Evolutionary conservation across 2,888 invertebrate species (phyloP).

Genomic region (Rhagophthalmus giganteus): DNA sequence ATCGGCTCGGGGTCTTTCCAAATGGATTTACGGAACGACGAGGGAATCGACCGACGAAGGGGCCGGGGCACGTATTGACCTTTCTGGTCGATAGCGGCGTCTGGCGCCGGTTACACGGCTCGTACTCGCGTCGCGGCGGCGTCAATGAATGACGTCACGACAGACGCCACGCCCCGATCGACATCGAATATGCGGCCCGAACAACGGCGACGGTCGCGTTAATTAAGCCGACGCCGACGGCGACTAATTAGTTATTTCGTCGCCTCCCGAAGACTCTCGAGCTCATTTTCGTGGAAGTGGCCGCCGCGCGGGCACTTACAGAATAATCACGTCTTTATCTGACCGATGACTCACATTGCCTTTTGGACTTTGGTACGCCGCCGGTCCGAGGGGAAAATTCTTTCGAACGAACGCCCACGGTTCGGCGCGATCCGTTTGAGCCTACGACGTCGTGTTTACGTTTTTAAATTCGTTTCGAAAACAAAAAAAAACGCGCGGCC

Average conservation of each 20-base stretch:
- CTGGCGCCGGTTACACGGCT: slow-evolving; percentile 49
- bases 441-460: neutral
- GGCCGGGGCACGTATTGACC: slow-evolving; percentile 43
- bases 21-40: slow-evolving; percentile 15
- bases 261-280: slow-evolving; percentile 4
- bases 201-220: slow-evolving; percentile 26
- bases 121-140: slow-evolving; percentile 52
- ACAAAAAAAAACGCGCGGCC: neutral
- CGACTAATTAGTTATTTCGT: slow-evolving; percentile 23
- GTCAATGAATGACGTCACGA: slow-evolving; percentile 63
- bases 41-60: slow-evolving; percentile 12
- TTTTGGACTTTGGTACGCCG: slow-evolving; percentile 6
- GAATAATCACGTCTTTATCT: slow-evolving; percentile 9
- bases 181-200: slow-evolving; percentile 22
- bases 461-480: neutral
- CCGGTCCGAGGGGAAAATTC: slow-evolving; percentile 1
- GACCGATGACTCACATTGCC: neutral
- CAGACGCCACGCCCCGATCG: slow-evolving; percentile 51
- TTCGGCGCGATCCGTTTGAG: neutral
- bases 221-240: slow-evolving; percentile 19
- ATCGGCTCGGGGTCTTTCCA: neutral
- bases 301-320: neutral
- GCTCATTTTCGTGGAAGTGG: neutral
- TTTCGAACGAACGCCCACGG: neutral
- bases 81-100: slow-evolving; percentile 46